These are phyloP conservation scores for Sarcophaga peregrina DNA, from an alignment of 1,140 invertebrate genomes.

Conservation along the genomic window DNA sequence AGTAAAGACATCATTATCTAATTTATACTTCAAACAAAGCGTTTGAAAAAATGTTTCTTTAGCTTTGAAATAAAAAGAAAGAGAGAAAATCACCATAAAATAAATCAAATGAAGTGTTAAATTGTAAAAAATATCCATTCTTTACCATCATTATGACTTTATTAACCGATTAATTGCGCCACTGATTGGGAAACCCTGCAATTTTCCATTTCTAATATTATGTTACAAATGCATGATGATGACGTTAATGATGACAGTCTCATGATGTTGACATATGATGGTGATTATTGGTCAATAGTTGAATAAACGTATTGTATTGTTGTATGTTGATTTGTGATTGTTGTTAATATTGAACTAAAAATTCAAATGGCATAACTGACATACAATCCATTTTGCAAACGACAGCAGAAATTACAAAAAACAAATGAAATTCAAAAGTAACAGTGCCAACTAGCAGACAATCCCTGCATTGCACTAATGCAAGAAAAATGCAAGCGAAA, in stretches of 20 bases:
- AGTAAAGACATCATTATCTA: no score
- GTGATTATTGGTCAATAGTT: conserved; percentile 18
- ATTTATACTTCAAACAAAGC: no score
- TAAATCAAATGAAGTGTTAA: no score
- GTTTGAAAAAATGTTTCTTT: no score
- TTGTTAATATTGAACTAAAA: conserved; percentile 26
- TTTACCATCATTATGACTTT: no score
- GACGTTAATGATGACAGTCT: neutral
- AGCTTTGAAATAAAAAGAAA: no score
- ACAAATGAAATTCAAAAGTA: neutral
- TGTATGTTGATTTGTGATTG: neutral
- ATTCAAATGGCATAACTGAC: conserved; percentile 37
- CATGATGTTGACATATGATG: neutral
- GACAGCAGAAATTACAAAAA: neutral
- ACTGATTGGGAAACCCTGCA: neutral
- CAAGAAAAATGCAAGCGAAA: neutral
- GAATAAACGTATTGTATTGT: neutral
- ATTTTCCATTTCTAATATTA: neutral
- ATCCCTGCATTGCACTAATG: neutral
- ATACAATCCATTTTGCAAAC: conserved; percentile 3
- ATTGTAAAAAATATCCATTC: no score
- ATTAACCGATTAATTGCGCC: no score
- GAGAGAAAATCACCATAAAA: no score
- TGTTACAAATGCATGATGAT: neutral
- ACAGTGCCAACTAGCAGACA: neutral